Evolutionary conservation across 1,140 invertebrate species (phyloP).

Genomic region (Drosophila miranda): DNA sequence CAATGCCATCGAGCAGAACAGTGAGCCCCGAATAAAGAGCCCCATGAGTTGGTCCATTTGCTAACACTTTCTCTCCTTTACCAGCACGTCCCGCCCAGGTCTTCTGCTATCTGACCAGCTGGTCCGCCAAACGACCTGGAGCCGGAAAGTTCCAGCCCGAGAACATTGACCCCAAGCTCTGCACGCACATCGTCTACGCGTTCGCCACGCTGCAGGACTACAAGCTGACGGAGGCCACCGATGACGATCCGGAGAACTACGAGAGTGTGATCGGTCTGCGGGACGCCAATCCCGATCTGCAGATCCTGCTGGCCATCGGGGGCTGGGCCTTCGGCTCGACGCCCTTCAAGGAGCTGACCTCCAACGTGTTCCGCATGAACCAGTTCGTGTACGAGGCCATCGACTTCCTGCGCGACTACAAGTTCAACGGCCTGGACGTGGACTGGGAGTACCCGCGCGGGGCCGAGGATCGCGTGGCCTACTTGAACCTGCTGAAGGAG

Average conservation of each 20-base stretch:
- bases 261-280: constrained; percentile 91
- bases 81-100: constrained; percentile 91
- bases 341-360: constrained; percentile 95
- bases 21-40: constrained; percentile 77
- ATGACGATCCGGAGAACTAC: constrained; percentile 93
- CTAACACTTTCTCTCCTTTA: background rate
- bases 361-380: constrained; percentile 95
- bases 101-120: constrained; percentile 97
- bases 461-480: constrained; percentile 91
- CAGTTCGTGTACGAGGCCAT: constrained; percentile 97
- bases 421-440: constrained; percentile 96
- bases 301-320: constrained; percentile 95
- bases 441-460: constrained; percentile 98
- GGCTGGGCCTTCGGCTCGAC: constrained; percentile 97
- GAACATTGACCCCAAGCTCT: constrained; percentile 93
- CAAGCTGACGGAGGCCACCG: constrained; percentile 89
- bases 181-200: constrained; percentile 96
- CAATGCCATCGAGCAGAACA: constrained; percentile 83
- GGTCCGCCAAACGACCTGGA: constrained; percentile 94
- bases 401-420: constrained; percentile 94
- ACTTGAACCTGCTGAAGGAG: constrained; percentile 90
- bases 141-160: constrained; percentile 93
- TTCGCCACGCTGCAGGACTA: constrained; percentile 95
- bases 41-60: no score
- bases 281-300: constrained; percentile 94